phyloP scores from a whole-genome alignment of 2,113 vertebrate genomes.

The Gallinago media region DNA sequence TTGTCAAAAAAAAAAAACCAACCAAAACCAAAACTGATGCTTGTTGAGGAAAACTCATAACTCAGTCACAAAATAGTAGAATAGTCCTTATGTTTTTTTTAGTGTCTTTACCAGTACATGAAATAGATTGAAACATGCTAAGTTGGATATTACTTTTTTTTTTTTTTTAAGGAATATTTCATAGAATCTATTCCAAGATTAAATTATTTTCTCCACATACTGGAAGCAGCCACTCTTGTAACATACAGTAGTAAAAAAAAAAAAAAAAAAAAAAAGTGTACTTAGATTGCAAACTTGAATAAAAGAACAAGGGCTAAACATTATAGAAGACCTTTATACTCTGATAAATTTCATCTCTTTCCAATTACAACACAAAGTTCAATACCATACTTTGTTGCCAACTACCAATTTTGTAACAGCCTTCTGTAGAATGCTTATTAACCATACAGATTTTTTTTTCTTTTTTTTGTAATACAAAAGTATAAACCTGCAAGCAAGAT shows the following conservation, averaged over 20 bases:
- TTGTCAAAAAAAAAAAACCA: neutral
- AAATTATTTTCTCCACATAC: neutral
- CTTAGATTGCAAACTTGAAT: neutral
- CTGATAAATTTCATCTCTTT: neutral
- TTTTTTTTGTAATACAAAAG: neutral
- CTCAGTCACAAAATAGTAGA: neutral
- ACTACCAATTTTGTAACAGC: neutral
- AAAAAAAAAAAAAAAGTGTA: neutral
- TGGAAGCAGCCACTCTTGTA: neutral
- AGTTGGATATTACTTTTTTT: neutral
- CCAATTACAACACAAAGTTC: neutral
- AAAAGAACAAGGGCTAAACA: neutral
- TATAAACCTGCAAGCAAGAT: neutral
- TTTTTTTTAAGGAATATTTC: neutral
- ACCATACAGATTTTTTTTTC: neutral
- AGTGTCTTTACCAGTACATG: neutral
- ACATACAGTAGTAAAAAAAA: neutral
- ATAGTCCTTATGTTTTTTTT: neutral
- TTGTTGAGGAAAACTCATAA: neutral
- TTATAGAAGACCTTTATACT: neutral
- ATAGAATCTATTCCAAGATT: neutral
- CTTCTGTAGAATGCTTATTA: neutral
- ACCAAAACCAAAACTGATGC: neutral
- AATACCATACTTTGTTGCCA: fast-evolving
- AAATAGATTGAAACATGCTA: neutral